Percentiles rank a stretch among this genome's conserved stretches.
These are phyloP conservation scores for Pterobdella sp. DNA, from an alignment of 2,888 invertebrate genomes.

Conservation along the genomic window DNA sequence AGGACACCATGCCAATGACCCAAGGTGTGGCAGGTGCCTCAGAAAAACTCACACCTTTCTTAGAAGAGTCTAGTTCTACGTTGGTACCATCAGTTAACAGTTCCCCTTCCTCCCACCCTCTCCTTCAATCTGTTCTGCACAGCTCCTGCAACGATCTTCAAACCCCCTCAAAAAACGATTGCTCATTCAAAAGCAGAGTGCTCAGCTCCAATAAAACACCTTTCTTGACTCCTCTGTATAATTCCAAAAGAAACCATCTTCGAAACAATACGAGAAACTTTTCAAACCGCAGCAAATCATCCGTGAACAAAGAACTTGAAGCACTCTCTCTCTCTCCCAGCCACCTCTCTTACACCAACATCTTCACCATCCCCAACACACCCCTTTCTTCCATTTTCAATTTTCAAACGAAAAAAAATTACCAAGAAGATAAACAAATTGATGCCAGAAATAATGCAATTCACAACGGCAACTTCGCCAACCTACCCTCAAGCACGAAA, in stretches of 20 bases:
- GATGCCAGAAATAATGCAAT: neutral
- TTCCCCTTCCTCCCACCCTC: too few species aligned
- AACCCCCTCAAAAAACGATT: too few species aligned
- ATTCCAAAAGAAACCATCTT: conserved; percentile 21
- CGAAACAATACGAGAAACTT: conserved; percentile 12
- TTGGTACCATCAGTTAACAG: too few species aligned
- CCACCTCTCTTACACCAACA: conserved; percentile 40
- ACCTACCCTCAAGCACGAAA: too few species aligned
- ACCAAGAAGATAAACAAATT: neutral
- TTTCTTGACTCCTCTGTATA: conserved; percentile 17
- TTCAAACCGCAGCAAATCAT: neutral
- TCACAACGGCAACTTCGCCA: too few species aligned
- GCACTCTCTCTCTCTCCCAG: conserved; percentile 44
- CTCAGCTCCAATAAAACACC: neutral
- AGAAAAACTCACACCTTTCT: too few species aligned
- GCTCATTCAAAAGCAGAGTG: conserved; percentile 19
- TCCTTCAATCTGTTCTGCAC: too few species aligned
- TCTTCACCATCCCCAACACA: neutral
- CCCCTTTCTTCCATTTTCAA: neutral
- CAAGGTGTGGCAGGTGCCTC: too few species aligned
- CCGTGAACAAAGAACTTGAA: conserved; percentile 39
- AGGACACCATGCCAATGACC: too few species aligned
- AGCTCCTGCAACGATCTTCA: too few species aligned
- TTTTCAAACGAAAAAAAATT: neutral
- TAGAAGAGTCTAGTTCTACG: too few species aligned